phyloP scores from a whole-genome alignment of 2,797 vertebrate genomes.

The Morelia viridis region DNA sequence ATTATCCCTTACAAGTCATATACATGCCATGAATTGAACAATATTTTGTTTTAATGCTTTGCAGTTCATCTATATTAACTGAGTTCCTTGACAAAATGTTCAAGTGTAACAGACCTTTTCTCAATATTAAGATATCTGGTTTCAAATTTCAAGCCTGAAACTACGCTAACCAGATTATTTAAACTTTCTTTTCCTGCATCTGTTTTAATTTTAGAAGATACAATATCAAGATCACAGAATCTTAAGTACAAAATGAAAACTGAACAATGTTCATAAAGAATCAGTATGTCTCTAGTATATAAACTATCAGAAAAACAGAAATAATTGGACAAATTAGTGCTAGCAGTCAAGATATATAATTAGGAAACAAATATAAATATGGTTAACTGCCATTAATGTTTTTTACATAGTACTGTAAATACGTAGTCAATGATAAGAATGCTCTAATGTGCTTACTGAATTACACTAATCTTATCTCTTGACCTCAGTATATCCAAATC shows the following conservation, averaged over 20 bases:
- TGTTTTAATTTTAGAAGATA: neutral
- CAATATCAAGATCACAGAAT: neutral
- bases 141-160: neutral
- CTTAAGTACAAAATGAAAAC: neutral
- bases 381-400: neutral
- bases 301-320: neutral
- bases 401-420: neutral
- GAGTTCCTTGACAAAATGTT: neutral
- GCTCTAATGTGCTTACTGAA: rapidly evolving
- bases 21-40: neutral
- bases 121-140: neutral
- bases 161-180: neutral
- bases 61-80: neutral
- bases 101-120: neutral
- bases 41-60: neutral
- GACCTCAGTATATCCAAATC: conserved; percentile 25
- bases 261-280: neutral
- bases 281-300: neutral
- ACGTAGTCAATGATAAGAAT: neutral
- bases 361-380: neutral
- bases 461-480: rapidly evolving
- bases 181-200: neutral
- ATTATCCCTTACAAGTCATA: neutral
- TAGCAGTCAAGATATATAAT: neutral
- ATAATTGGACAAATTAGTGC: neutral